These are phyloP conservation scores for Leptobrachium leishanense DNA, from an alignment of 2,113 vertebrate genomes.

Conservation along the genomic window DNA sequence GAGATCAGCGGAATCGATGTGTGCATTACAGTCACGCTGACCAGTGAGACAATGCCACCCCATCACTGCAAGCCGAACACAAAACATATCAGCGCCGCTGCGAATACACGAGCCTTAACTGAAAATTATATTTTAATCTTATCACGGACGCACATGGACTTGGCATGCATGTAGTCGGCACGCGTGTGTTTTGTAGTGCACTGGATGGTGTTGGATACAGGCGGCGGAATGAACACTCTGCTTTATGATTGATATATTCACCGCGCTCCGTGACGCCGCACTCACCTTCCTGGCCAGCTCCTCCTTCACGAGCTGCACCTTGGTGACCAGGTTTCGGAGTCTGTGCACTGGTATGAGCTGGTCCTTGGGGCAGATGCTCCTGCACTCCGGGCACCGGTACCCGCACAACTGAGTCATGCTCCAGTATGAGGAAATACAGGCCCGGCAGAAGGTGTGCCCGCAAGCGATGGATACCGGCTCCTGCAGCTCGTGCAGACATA, in stretches of 20 bases:
- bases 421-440: constrained; percentile 71
- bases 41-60: no score
- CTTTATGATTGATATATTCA: background rate
- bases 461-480: constrained; percentile 74
- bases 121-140: no score
- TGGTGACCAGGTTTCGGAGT: constrained; percentile 10
- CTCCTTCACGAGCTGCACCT: constrained; percentile 18
- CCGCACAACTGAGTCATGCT: constrained; percentile 45
- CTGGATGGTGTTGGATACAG: no score
- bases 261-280: background rate
- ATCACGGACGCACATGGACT: no score
- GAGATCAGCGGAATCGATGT: no score
- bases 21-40: no score
- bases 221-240: no score
- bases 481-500: constrained; percentile 70
- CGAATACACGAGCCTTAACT: no score
- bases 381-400: constrained; percentile 68
- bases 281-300: constrained; percentile 18
- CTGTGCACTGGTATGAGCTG: constrained; percentile 28
- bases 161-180: no score
- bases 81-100: no score
- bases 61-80: no score
- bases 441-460: constrained; percentile 70
- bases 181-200: no score
- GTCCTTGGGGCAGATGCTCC: constrained; percentile 61